Percentiles rank a stretch among this genome's conserved stretches.
phyloP scores from a whole-genome alignment of 2,888 invertebrate species.

The Creontiades dilutus region DNA sequence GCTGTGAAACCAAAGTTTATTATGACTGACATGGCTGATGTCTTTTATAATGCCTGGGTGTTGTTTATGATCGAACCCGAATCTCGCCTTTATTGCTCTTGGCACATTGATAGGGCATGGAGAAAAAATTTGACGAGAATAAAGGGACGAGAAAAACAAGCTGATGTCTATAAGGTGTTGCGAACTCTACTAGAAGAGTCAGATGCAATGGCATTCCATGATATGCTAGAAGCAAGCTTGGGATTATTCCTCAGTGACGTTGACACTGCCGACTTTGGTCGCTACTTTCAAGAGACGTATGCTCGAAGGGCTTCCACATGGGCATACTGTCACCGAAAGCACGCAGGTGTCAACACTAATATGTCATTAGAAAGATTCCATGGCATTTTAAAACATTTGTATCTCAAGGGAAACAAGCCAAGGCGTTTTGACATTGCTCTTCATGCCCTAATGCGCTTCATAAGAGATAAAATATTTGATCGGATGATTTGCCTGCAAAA shows the following conservation, averaged over 20 bases:
- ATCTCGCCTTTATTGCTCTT: background rate
- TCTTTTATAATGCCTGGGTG: background rate
- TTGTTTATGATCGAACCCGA: background rate
- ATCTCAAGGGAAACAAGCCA: conserved; percentile 53
- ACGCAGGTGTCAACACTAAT: conserved; percentile 71
- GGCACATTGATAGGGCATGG: background rate
- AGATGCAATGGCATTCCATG: background rate
- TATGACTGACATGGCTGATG: background rate
- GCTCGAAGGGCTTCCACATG: background rate
- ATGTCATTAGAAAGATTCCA: conserved; percentile 68
- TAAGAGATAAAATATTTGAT: too few species aligned
- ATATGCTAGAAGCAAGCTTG: background rate
- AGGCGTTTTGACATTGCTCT: conserved; percentile 48
- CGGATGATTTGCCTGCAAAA: too few species aligned
- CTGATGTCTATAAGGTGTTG: too few species aligned
- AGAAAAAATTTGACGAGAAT: background rate
- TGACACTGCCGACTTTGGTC: background rate
- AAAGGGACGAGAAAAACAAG: too few species aligned
- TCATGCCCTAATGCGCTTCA: too few species aligned
- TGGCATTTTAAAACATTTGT: conserved; percentile 56
- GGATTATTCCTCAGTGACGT: background rate
- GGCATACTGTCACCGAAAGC: conserved; percentile 48
- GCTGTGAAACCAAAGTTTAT: too few species aligned
- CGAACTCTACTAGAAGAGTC: background rate
- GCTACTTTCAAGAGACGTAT: background rate